Percentiles rank a stretch among this genome's conserved stretches.
Conservation (phyloP, 2,113 vertebrate genomes). For the human (Homo sapiens) region GRCh38 chr11:125113001-125113500, state of each 20-base stretch:
- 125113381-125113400: neutral
- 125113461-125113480: neutral
- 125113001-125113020: neutral
- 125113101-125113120: neutral
- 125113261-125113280: neutral
- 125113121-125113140: neutral
- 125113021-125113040: slow-evolving; percentile 9
- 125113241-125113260: neutral
- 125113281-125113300: neutral
- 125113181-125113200: neutral
- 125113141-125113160: neutral
- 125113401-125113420: neutral
- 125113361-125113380: neutral
- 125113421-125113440: neutral
- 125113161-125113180: neutral
- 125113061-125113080: neutral
- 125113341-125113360: neutral
- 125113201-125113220: neutral
- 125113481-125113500: neutral
- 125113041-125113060: slow-evolving; percentile 14
- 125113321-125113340: neutral
- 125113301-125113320: neutral
- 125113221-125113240: neutral
- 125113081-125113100: neutral
- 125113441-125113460: neutral